Evolutionary conservation across 2,888 invertebrate genomes (phyloP), one percentile per base, ranked within the genome.

Genomic region (Philereme transversata): DNA sequence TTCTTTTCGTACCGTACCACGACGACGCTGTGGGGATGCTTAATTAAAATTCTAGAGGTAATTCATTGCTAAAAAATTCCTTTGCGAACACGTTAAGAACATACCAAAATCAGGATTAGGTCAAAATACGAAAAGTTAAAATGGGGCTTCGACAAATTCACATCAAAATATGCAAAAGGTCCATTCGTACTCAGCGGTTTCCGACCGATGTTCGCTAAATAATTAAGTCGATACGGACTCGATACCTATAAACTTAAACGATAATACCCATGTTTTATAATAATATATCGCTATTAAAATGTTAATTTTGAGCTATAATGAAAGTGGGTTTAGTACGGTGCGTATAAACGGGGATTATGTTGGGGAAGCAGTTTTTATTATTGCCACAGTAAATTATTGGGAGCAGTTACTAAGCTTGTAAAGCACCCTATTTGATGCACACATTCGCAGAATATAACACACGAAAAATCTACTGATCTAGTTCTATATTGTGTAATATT

Each of bases 221-320:
- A 82, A 81, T 82, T 74, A 76, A 79, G 74, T 74, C 63, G 65
- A 65, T 71, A 76, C 47, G 38, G 68, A 73, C 75, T 71, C 78
- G 71, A 81, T 79, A 81, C 74, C 76, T 75, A 82, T 83, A 81
- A 82, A 82, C 81, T 74, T 79, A 80, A 69, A 82, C 80, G 82
- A 78, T 85, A 78, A 84, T 78, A 75, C 72, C 60, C 72, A 69
- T 81, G 79, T 84, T 84, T 85, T 86, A 87, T 62, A 87, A 84
- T 87, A 88, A 89, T 87, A 88, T 87, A 86, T 87, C 82, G 82
- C 82, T 82, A 84, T 91, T 88, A 90, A 90, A 90, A 90, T 90
- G 90, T 90, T 90, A 90, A 91, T 91, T 90, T 86, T 72, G 79
- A 71, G 81, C 82, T 81, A 83, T 90, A 90, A 90, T 90, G 88